phyloP scores from a whole-genome alignment of 2,888 invertebrate genomes.

The Priocnemis perturbator region DNA sequence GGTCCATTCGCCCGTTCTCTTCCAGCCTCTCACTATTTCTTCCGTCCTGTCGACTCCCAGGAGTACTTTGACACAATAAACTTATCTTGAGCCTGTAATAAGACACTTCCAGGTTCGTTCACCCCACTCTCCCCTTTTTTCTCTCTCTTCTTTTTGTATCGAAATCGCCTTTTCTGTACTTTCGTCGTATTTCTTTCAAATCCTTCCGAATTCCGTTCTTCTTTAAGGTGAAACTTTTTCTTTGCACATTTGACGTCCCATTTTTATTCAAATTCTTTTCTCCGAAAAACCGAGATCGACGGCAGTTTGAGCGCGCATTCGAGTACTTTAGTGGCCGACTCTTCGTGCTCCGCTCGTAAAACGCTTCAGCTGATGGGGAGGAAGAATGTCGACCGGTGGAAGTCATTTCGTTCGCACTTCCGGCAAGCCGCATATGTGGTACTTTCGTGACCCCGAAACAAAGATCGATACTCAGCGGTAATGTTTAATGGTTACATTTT shows the following conservation, averaged over 20 bases:
- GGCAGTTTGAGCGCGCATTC: neutral
- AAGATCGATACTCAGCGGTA: neutral
- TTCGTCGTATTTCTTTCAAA: neutral
- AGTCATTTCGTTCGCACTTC: neutral
- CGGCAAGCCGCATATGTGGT: neutral
- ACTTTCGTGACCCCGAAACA: neutral
- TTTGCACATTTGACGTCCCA: too few species aligned
- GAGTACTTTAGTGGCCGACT: neutral
- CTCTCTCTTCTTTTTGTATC: neutral
- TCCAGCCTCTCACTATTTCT: too few species aligned
- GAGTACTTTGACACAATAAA: constrained; percentile 11
- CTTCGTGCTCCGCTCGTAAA: neutral
- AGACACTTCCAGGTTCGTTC: constrained; percentile 11
- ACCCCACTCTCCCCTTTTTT: neutral
- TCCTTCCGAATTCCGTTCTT: too few species aligned
- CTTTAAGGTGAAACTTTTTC: too few species aligned
- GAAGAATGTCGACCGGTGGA: neutral
- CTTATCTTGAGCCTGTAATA: constrained; percentile 13
- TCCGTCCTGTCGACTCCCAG: neutral
- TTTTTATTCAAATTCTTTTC: neutral
- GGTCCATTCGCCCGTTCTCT: neutral
- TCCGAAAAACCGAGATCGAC: neutral
- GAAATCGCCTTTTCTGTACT: neutral
- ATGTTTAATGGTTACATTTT: too few species aligned
- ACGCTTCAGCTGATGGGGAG: too few species aligned